Conservation (phyloP, 2,888 invertebrate species). For the Bombylius discolor region DNA sequence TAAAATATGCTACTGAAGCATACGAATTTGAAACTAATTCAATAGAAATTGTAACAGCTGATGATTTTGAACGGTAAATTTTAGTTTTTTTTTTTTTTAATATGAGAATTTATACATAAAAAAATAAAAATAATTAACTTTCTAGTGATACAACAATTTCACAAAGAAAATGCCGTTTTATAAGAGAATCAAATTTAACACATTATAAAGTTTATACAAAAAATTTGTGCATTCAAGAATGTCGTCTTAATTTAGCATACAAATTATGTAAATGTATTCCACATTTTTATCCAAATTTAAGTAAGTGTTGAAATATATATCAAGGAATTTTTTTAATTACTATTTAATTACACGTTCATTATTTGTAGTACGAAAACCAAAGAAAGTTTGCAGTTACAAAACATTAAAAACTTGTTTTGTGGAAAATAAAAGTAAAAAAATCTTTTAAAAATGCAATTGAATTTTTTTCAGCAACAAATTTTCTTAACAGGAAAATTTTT, state of each 20-base stretch:
- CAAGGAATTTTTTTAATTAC: neutral
- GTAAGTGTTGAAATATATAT: constrained; percentile 13
- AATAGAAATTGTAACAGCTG: constrained; percentile 25
- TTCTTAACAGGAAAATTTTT: constrained; percentile 1
- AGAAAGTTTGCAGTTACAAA: constrained; percentile 2
- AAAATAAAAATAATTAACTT: neutral
- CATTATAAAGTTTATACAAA: constrained; percentile 32
- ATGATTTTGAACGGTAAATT: constrained; percentile 23
- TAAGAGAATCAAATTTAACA: constrained; percentile 30
- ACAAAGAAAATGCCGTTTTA: constrained; percentile 32
- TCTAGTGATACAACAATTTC: constrained; percentile 23
- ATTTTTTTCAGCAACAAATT: neutral
- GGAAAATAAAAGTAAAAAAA: constrained; percentile 19
- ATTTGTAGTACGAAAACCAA: constrained; percentile 20
- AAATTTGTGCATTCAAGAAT: constrained; percentile 32
- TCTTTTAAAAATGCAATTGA: no score
- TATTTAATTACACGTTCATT: neutral
- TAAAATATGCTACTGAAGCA: constrained; percentile 21
- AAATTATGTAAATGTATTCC: constrained; percentile 33
- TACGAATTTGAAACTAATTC: constrained; percentile 21
- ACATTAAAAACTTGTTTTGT: constrained; percentile 25
- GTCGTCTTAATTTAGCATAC: constrained; percentile 30
- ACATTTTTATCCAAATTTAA: constrained; percentile 34
- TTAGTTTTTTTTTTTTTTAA: neutral
- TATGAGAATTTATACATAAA: neutral